Percentiles rank a stretch among this genome's conserved stretches.
Conservation (phyloP, 1,140 invertebrate genomes). For the Chelonus insularis region DNA sequence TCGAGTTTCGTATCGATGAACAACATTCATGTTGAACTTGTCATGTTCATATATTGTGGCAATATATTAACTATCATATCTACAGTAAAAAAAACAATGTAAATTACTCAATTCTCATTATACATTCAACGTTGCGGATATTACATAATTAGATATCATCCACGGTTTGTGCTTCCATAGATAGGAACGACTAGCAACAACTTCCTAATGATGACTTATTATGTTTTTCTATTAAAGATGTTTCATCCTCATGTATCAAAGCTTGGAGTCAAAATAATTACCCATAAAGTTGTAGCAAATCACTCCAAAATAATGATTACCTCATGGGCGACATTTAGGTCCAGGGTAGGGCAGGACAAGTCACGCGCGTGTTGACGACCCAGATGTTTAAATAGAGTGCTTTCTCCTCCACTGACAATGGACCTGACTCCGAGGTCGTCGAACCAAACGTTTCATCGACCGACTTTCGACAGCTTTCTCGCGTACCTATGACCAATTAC, state of each 20-base stretch:
- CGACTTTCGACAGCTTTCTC: conserved; percentile 53
- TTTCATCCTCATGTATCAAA: too few species aligned
- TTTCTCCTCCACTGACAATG: conserved; percentile 49
- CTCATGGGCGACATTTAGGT: not conserved
- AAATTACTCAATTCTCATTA: too few species aligned
- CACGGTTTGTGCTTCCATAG: not conserved
- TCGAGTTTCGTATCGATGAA: too few species aligned
- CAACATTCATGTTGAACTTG: too few species aligned
- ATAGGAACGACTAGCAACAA: not conserved
- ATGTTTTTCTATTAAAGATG: not conserved
- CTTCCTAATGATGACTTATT: too few species aligned
- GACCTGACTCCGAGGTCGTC: conserved; percentile 39
- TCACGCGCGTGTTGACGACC: not conserved
- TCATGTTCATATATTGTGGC: too few species aligned
- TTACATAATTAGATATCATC: conserved; percentile 2
- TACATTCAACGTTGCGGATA: too few species aligned
- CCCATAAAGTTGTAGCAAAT: too few species aligned
- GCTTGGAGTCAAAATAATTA: too few species aligned
- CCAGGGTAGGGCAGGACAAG: not conserved
- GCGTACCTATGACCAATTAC: not conserved
- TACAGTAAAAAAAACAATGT: too few species aligned
- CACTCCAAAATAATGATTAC: not conserved
- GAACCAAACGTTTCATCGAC: conserved; percentile 36
- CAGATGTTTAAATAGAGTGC: conserved; percentile 19
- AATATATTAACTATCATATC: too few species aligned